Evolutionary conservation across 2,113 vertebrate genomes (phyloP).

Genomic region (Gambusia holbrooki): DNA sequence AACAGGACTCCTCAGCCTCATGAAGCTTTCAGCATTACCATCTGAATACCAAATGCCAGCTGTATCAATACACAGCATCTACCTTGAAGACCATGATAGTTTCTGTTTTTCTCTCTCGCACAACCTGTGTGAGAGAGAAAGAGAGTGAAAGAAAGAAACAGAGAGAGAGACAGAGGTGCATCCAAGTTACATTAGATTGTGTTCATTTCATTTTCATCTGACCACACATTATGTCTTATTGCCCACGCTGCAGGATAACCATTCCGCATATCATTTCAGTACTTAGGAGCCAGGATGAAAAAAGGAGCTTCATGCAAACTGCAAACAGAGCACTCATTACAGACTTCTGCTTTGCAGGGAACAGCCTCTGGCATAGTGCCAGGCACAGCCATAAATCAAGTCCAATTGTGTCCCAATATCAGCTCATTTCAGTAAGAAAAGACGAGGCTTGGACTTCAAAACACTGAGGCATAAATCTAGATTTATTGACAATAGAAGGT

Average conservation of each 20-base stretch:
- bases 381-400: conserved; percentile 63
- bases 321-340: conserved; percentile 65
- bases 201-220: conserved; percentile 74
- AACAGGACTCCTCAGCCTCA: conserved; percentile 58
- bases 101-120: conserved; percentile 6
- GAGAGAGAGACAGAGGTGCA: conserved; percentile 7
- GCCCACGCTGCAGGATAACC: conserved; percentile 38
- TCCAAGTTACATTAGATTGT: conserved; percentile 67
- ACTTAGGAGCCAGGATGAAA: conserved; percentile 49
- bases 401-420: conserved; percentile 58
- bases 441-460: conserved; percentile 56
- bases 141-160: background rate
- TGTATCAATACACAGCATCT: conserved; percentile 34
- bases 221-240: conserved; percentile 63
- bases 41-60: conserved; percentile 54
- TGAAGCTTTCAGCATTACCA: conserved; percentile 35
- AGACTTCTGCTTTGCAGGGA: conserved; percentile 53
- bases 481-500: conserved; percentile 21
- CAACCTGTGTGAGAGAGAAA: background rate
- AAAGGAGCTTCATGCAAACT: conserved; percentile 21
- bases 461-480: conserved; percentile 27
- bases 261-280: conserved; percentile 60
- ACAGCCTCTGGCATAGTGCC: conserved; percentile 65
- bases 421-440: conserved; percentile 51
- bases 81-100: conserved; percentile 24